Conservation (phyloP, 2,113 vertebrate genomes). For the Formicarius rufipectus region DNA sequence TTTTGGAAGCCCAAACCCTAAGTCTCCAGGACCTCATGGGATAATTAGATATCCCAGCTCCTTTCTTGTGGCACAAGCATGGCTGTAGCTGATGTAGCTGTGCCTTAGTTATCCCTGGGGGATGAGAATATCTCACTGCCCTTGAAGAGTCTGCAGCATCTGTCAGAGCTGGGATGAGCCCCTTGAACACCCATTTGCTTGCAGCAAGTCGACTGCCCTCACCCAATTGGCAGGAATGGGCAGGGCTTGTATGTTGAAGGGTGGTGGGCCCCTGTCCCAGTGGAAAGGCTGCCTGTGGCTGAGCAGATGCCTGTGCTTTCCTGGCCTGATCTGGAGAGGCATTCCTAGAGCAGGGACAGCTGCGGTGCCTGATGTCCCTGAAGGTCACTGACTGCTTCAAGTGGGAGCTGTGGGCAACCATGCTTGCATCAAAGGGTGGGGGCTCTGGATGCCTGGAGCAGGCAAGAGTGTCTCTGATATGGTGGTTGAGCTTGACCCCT, state of each 20-base stretch:
- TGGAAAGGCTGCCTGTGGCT: background rate
- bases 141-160: background rate
- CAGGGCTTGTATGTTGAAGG: background rate
- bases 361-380: background rate
- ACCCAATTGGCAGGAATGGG: background rate
- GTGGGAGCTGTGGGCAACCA: background rate
- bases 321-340: background rate
- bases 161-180: background rate
- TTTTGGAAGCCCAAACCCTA: background rate
- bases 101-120: background rate
- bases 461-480: accelerated
- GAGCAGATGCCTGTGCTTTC: background rate
- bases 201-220: background rate
- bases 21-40: background rate
- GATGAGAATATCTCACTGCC: background rate
- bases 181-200: background rate
- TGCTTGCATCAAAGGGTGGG: background rate
- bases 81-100: accelerated
- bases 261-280: background rate
- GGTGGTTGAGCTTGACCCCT: accelerated
- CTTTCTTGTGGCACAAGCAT: accelerated
- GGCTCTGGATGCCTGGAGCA: background rate
- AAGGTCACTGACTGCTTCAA: constrained; percentile 2
- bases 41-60: background rate
- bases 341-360: background rate